Percentiles rank a stretch among this genome's conserved stretches.
phyloP scores from a whole-genome alignment of 2,797 vertebrate species.

The Tenualosa thibaudeaui region DNA sequence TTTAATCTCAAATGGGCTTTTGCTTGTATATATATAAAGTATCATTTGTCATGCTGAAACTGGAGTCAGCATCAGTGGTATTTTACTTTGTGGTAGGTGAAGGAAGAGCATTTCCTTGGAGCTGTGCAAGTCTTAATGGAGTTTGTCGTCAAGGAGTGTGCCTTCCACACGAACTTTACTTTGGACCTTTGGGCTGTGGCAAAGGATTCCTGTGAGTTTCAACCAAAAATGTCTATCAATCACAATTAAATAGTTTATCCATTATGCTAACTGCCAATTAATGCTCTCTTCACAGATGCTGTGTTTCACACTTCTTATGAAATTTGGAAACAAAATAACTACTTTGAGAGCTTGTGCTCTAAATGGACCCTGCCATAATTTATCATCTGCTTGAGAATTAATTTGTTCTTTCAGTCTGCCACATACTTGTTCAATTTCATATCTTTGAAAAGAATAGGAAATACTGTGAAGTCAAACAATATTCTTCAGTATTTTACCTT shows the following conservation, averaged over 20 bases:
- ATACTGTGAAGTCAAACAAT: background rate
- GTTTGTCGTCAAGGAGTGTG: conserved; percentile 74
- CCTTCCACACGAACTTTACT: conserved; percentile 74
- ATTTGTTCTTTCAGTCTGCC: conserved; percentile 8
- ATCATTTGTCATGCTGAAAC: background rate
- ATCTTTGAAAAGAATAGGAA: background rate
- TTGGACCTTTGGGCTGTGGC: conserved; percentile 77
- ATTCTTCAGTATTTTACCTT: background rate
- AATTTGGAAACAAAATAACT: conserved; percentile 10
- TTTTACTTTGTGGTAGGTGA: conserved; percentile 58
- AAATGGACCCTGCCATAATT: conserved; percentile 17
- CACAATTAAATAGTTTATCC: background rate
- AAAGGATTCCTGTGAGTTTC: conserved; percentile 74
- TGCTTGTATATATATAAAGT: background rate
- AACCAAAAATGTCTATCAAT: background rate
- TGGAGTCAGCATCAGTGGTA: background rate
- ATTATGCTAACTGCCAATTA: background rate
- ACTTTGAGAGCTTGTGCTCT: background rate
- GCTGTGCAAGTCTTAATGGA: conserved; percentile 71
- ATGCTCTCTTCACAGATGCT: conserved; percentile 67
- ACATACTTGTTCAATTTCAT: background rate
- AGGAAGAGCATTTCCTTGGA: conserved; percentile 72
- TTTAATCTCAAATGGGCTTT: background rate
- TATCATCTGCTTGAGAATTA: background rate
- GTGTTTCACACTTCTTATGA: conserved; percentile 77